These are phyloP conservation scores for Epistrophe eligans DNA, from an alignment of 2,888 invertebrate species.

Conservation along the genomic window DNA sequence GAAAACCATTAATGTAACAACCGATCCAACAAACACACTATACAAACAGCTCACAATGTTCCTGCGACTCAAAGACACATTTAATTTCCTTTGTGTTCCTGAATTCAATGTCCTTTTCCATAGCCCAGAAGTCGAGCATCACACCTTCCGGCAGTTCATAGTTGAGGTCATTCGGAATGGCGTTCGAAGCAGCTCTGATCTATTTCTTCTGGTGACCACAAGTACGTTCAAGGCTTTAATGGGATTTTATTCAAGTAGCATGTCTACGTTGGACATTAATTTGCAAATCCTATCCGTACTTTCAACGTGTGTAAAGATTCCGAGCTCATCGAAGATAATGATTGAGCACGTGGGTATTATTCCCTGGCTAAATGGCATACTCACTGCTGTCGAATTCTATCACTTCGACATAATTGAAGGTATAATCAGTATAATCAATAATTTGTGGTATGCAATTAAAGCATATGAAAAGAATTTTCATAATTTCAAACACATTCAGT, in stretches of 20 bases:
- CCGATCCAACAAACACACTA: constrained; percentile 90
- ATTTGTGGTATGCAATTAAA: constrained; percentile 82
- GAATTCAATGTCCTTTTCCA: constrained; percentile 94
- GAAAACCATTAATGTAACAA: constrained; percentile 86
- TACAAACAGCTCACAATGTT: constrained; percentile 92
- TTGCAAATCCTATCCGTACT: constrained; percentile 88
- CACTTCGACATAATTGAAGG: constrained; percentile 83
- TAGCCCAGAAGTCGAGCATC: constrained; percentile 89
- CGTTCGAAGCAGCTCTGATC: constrained; percentile 90
- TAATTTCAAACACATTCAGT: constrained; percentile 79
- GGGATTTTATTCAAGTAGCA: constrained; percentile 87
- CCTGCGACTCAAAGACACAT: constrained; percentile 90
- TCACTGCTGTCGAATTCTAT: constrained; percentile 81
- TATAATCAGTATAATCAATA: constrained; percentile 81
- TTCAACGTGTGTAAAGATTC: constrained; percentile 87
- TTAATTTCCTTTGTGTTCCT: constrained; percentile 92
- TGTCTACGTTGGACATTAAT: constrained; percentile 87
- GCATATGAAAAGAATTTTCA: constrained; percentile 79
- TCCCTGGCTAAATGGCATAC: constrained; percentile 87
- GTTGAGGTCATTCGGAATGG: constrained; percentile 91
- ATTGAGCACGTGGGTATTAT: constrained; percentile 89
- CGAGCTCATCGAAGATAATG: constrained; percentile 87
- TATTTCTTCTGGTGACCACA: constrained; percentile 89
- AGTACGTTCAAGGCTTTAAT: constrained; percentile 91
- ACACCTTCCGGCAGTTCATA: constrained; percentile 90